Conservation (phyloP, 2,888 invertebrate species). For the Ormyrus rosae region DNA sequence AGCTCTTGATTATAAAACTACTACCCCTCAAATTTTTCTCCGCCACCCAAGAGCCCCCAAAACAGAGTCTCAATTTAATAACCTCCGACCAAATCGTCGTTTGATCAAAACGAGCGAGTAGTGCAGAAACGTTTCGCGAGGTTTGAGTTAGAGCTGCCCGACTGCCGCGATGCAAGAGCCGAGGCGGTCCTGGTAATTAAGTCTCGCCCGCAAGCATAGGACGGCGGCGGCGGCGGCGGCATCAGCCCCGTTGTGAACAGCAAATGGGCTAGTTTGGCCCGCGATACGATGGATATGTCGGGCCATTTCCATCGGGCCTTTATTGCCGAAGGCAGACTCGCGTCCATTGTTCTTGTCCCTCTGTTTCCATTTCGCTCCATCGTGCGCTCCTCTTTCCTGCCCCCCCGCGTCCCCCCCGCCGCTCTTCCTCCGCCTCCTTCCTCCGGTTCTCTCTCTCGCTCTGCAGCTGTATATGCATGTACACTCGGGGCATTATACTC, state of each 20-base stretch:
- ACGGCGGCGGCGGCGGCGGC: background rate
- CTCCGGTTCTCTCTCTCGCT: background rate
- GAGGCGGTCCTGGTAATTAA: conserved; percentile 34
- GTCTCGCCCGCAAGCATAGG: conserved; percentile 29
- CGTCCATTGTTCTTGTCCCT: conserved; percentile 42
- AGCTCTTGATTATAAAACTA: too few species aligned
- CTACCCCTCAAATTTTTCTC: too few species aligned
- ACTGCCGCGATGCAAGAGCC: background rate
- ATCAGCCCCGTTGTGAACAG: conserved; percentile 34
- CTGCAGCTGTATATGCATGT: background rate
- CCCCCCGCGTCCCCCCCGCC: background rate
- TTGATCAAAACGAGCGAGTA: conserved; percentile 26
- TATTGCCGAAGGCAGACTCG: conserved; percentile 27
- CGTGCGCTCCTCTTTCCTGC: background rate
- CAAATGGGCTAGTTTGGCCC: conserved; percentile 37
- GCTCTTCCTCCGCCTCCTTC: background rate
- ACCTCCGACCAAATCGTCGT: background rate
- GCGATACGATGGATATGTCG: conserved; percentile 44
- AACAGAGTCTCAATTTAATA: background rate
- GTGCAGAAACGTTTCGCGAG: background rate
- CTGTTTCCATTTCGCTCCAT: conserved; percentile 30
- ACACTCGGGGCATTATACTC: conserved; percentile 10
- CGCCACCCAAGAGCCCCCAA: background rate
- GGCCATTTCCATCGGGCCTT: conserved; percentile 44
- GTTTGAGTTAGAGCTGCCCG: background rate